phyloP scores from a whole-genome alignment of 1,140 invertebrate species.

The Caenorhabditis latens region DNA sequence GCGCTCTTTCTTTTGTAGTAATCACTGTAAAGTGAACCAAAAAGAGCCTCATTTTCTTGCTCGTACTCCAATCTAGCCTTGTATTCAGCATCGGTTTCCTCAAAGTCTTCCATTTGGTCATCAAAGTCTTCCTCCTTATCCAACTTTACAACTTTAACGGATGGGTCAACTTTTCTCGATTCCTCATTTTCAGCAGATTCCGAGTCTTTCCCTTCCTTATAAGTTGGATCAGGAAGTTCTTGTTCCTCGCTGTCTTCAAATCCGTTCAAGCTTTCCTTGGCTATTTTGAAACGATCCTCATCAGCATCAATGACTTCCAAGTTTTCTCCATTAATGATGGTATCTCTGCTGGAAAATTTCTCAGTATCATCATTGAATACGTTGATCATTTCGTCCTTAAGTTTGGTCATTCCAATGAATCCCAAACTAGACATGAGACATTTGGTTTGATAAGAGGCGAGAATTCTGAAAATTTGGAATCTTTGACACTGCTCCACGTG shows the following conservation, averaged over 20 bases:
- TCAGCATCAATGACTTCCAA: background rate
- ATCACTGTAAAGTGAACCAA: too few relatives aligned
- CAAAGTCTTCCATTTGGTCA: background rate
- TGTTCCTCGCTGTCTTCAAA: background rate
- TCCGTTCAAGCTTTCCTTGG: background rate
- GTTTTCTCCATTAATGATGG: background rate
- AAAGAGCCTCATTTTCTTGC: too few relatives aligned
- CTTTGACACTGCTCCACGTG: too few relatives aligned
- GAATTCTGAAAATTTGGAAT: background rate
- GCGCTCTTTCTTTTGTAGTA: too few relatives aligned
- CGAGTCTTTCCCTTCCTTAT: background rate
- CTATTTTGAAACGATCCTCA: background rate
- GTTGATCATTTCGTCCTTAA: constrained; percentile 6
- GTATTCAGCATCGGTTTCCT: too few relatives aligned
- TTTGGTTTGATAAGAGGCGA: constrained; percentile 25
- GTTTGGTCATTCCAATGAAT: constrained; percentile 35
- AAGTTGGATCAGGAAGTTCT: background rate
- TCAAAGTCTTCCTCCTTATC: background rate
- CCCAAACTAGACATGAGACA: constrained; percentile 5
- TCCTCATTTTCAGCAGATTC: constrained; percentile 14
- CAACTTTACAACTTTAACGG: too few relatives aligned
- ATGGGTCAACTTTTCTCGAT: too few relatives aligned
- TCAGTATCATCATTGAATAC: background rate
- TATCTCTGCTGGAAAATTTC: background rate
- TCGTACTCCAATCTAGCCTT: too few relatives aligned